Conservation (phyloP, 2,113 vertebrate genomes). For the Cygnus atratus region DNA sequence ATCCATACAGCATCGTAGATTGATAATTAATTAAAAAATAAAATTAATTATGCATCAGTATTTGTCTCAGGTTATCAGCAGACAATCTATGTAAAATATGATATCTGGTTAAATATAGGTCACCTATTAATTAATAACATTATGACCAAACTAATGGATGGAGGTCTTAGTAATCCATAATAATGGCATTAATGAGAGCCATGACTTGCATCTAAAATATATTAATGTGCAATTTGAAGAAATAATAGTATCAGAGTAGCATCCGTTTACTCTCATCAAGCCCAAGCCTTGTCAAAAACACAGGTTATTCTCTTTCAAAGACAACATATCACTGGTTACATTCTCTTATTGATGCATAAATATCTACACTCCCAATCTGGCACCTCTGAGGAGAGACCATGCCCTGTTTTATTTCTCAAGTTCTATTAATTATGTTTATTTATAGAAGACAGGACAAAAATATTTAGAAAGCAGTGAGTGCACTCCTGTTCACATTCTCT, state of each 20-base stretch:
- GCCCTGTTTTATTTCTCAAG: slow-evolving; percentile 27
- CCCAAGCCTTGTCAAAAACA: slow-evolving; percentile 20
- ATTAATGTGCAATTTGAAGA: slow-evolving; percentile 22
- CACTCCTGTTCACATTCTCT: slow-evolving; percentile 5
- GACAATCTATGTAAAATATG: slow-evolving; percentile 68
- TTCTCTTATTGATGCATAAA: not conserved
- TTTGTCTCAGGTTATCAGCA: slow-evolving; percentile 66
- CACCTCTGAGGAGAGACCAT: not conserved
- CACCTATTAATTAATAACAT: slow-evolving; percentile 65
- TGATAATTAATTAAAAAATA: slow-evolving; percentile 71
- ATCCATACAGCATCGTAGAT: slow-evolving; percentile 55
- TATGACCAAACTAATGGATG: slow-evolving; percentile 48
- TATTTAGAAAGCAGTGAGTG: slow-evolving; percentile 41
- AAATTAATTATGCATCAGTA: slow-evolving; percentile 67
- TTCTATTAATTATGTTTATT: slow-evolving; percentile 51
- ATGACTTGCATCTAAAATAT: slow-evolving; percentile 43
- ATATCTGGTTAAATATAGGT: slow-evolving; percentile 55
- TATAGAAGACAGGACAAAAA: not conserved
- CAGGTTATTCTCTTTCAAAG: not conserved
- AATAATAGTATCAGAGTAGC: not conserved
- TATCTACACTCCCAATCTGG: not conserved
- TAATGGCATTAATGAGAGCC: slow-evolving; percentile 50
- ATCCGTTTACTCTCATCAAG: slow-evolving; percentile 3
- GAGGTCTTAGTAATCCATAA: slow-evolving; percentile 53
- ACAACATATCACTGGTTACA: not conserved